Evolutionary conservation across 2,113 vertebrate genomes (phyloP).

Genomic region (Myotis lucifugus): DNA sequence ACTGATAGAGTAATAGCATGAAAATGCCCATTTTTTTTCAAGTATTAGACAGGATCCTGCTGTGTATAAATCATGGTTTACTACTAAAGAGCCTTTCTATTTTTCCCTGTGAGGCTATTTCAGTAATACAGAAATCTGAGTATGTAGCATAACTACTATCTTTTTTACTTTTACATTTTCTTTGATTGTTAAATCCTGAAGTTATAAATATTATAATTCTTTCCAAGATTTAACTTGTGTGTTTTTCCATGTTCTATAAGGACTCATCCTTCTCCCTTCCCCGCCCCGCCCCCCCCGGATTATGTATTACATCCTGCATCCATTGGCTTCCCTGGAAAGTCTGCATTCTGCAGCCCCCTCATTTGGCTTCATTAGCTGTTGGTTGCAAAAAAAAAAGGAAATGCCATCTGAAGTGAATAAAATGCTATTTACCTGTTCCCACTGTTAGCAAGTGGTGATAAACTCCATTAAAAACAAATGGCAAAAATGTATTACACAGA

Average conservation of each 20-base stretch:
- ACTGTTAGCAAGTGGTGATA: slow-evolving; percentile 43
- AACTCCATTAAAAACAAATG: slow-evolving; percentile 68
- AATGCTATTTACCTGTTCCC: slow-evolving; percentile 60
- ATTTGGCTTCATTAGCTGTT: slow-evolving; percentile 69
- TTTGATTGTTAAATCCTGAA: slow-evolving; percentile 29
- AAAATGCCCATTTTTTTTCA: not conserved
- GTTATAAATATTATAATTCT: slow-evolving; percentile 68
- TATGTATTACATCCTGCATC: not conserved
- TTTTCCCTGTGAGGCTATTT: slow-evolving; percentile 25
- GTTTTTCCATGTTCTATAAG: slow-evolving; percentile 42
- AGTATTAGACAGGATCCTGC: not conserved
- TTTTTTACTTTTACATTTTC: slow-evolving; percentile 69
- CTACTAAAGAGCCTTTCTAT: not conserved
- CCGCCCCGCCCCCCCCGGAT: not conserved
- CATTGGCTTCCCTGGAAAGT: not conserved
- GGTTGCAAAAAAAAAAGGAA: slow-evolving; percentile 64
- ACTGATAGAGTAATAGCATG: slow-evolving; percentile 23
- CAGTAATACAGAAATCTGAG: slow-evolving; percentile 38
- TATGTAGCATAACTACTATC: slow-evolving; percentile 19
- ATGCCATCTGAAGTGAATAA: slow-evolving; percentile 70
- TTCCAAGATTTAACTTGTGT: slow-evolving; percentile 49
- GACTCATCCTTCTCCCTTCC: not conserved
- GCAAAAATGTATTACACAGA: not conserved
- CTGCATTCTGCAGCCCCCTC: not conserved
- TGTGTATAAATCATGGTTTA: not conserved